phyloP scores from a whole-genome alignment of 2,113 vertebrate species.

The Phoenicopterus ruber region DNA sequence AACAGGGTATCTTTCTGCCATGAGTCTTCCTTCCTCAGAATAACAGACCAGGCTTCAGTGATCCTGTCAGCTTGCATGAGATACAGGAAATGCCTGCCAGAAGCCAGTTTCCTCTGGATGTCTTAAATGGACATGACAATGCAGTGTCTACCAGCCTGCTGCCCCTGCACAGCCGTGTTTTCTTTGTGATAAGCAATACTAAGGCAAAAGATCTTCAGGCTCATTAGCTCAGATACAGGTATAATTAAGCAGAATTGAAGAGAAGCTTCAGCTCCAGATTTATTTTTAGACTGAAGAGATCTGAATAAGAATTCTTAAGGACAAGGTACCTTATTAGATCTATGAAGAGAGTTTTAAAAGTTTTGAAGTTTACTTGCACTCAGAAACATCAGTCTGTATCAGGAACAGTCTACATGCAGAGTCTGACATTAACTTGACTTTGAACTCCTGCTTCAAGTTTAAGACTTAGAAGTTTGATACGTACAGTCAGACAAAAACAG shows the following conservation, averaged over 20 bases:
- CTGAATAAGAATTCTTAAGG: background rate
- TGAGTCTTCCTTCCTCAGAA: conserved; percentile 33
- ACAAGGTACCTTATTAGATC: background rate
- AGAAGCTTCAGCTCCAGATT: background rate
- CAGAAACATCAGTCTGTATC: background rate
- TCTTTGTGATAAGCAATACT: background rate
- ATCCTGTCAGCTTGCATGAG: background rate
- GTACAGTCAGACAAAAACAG: background rate
- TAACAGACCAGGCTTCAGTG: background rate
- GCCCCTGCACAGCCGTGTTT: background rate
- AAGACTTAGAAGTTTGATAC: background rate
- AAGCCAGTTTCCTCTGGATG: background rate
- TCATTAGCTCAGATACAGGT: background rate
- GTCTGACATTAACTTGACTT: background rate
- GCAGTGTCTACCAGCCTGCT: background rate
- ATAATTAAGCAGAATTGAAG: background rate
- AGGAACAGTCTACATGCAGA: background rate
- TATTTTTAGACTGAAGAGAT: background rate
- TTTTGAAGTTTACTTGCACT: background rate
- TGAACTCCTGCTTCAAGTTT: background rate
- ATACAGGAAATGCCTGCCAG: conserved; percentile 34
- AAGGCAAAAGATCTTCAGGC: background rate
- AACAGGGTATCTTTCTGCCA: background rate
- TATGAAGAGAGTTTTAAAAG: background rate
- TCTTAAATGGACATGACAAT: background rate